Percentiles rank a stretch among this genome's conserved stretches.
phyloP scores from a whole-genome alignment of 2,113 vertebrate species.

The Myodes glareolus region DNA sequence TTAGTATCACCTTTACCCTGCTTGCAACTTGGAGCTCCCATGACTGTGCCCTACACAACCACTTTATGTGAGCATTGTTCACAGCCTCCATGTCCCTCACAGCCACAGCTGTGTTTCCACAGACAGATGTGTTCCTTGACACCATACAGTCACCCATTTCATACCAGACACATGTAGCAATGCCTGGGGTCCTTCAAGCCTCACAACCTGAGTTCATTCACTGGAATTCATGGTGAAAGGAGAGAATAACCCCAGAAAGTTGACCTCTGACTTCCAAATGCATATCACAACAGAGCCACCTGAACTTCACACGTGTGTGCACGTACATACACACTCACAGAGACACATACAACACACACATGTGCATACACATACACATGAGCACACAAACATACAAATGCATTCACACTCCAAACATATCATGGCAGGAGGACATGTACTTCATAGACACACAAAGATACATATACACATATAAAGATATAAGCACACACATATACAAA shows the following conservation, averaged over 20 bases:
- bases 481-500: neutral
- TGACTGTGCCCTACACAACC: constrained; percentile 94
- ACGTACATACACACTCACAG: neutral
- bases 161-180: constrained; percentile 96
- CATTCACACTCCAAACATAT: neutral
- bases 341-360: neutral
- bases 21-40: constrained; percentile 96
- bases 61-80: constrained; percentile 87
- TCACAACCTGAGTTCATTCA: neutral
- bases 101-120: constrained; percentile 74
- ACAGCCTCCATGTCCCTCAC: constrained; percentile 92
- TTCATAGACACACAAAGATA: neutral
- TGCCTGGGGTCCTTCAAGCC: constrained; percentile 87
- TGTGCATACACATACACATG: neutral
- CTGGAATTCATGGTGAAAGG: neutral
- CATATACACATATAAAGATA: neutral
- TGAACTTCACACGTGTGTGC: neutral
- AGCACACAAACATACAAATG: neutral
- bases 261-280: neutral
- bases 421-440: neutral
- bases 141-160: constrained; percentile 90
- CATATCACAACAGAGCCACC: neutral
- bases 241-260: neutral
- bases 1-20: constrained; percentile 95
- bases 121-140: neutral